A percentile compares a stretch with the other conserved stretches of the same genome.
Conservation (phyloP, 2,797 vertebrate genomes). For the Myotis findleyi region DNA sequence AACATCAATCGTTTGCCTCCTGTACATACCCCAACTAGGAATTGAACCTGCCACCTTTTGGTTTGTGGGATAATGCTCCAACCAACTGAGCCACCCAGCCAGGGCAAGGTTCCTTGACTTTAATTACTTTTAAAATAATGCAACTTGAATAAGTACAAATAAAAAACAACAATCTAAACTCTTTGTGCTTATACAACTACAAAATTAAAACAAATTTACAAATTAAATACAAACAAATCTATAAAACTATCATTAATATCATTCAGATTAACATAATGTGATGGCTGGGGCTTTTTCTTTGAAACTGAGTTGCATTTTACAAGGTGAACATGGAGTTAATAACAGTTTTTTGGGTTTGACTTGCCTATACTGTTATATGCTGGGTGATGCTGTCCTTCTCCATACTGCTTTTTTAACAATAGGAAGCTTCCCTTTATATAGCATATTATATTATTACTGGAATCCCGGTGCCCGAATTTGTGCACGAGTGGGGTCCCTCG, state of each 20-base stretch:
- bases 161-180: neutral
- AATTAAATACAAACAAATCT: slow-evolving; percentile 1
- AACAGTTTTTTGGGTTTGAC: neutral
- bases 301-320: neutral
- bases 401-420: neutral
- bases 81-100: no score
- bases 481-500: no score
- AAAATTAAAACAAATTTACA: neutral
- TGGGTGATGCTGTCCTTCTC: neutral
- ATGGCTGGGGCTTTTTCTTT: slow-evolving; percentile 17
- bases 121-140: neutral
- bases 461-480: no score
- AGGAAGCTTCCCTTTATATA: neutral
- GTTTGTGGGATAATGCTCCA: no score
- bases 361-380: neutral
- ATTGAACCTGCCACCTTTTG: no score
- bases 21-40: no score
- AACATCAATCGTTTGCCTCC: no score
- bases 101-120: neutral
- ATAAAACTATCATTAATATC: neutral
- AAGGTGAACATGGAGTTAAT: neutral
- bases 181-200: neutral
- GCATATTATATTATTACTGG: neutral
- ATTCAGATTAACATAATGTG: neutral
- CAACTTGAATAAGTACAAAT: neutral